These are phyloP conservation scores for Conistra vaccinii DNA, from an alignment of 2,888 invertebrate genomes.

Conservation along the genomic window DNA sequence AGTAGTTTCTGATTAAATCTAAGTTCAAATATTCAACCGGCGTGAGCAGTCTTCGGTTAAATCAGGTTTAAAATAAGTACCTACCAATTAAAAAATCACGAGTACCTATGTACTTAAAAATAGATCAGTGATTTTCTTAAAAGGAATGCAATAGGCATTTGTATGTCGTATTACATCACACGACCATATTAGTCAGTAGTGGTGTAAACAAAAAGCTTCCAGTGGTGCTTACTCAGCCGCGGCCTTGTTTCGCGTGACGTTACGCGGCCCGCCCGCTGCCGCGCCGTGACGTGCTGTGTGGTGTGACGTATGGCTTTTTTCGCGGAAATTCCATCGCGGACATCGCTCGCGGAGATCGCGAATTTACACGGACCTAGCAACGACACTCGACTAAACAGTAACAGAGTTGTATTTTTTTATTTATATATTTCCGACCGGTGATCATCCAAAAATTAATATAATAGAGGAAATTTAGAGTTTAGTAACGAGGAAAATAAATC, in stretches of 20 bases:
- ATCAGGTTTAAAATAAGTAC: background rate
- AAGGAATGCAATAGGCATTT: constrained; percentile 34
- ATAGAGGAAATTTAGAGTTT: constrained; percentile 17
- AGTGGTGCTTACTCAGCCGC: constrained; percentile 74
- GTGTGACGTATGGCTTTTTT: constrained; percentile 86
- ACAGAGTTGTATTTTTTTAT: constrained; percentile 10
- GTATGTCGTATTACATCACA: constrained; percentile 63
- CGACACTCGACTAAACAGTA: constrained; percentile 25
- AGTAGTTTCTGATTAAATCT: constrained; percentile 49
- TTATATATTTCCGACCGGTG: background rate
- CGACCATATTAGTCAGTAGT: constrained; percentile 71
- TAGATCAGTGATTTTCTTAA: constrained; percentile 27
- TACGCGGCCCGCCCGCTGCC: constrained; percentile 73
- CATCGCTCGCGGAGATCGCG: constrained; percentile 77
- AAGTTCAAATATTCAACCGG: constrained; percentile 26
- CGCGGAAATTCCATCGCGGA: constrained; percentile 88
- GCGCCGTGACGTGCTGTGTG: constrained; percentile 74
- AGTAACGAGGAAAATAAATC: constrained; percentile 14
- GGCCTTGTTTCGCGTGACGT: constrained; percentile 85
- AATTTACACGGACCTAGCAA: constrained; percentile 61
- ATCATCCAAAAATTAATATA: background rate
- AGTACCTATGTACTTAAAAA: background rate
- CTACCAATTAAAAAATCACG: background rate
- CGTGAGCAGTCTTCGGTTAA: background rate
- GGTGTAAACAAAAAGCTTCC: constrained; percentile 74